Percentiles rank a stretch among this genome's conserved stretches.
Evolutionary conservation across 1,140 invertebrate genomes (phyloP).

Genomic region (Danaus plexippus): DNA sequence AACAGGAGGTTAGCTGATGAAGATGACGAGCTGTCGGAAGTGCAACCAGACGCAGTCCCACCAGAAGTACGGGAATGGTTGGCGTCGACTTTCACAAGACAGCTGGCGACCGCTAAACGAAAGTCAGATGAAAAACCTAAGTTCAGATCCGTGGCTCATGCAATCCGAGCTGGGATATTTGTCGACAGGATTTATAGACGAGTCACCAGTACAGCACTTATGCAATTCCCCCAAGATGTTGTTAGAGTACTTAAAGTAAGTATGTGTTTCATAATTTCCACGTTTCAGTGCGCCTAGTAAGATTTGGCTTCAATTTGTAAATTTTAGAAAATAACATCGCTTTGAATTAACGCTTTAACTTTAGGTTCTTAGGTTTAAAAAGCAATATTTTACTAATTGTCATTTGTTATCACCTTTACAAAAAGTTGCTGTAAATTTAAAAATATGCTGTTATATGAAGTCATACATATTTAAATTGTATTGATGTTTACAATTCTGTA

Average conservation of each 20-base stretch:
- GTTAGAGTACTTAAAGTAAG: slow-evolving; percentile 89
- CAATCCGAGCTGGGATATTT: slow-evolving; percentile 96
- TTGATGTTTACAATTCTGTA: no score
- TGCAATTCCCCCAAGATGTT: slow-evolving; percentile 93
- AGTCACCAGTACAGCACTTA: slow-evolving; percentile 86
- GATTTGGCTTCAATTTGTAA: no score
- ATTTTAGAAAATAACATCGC: no score
- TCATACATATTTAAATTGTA: no score
- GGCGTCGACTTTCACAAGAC: slow-evolving; percentile 96
- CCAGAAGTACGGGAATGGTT: slow-evolving; percentile 97
- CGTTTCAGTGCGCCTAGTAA: no score
- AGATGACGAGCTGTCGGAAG: slow-evolving; percentile 94
- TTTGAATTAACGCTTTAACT: no score
- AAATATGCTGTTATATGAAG: no score
- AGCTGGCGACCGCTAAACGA: slow-evolving; percentile 81
- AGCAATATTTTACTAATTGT: no score
- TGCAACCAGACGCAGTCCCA: slow-evolving; percentile 95
- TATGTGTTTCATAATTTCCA: neutral
- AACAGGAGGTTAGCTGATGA: slow-evolving; percentile 84
- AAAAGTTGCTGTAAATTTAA: no score
- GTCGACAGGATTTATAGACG: slow-evolving; percentile 96
- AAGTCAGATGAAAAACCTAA: slow-evolving; percentile 86
- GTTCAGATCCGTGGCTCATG: slow-evolving; percentile 97
- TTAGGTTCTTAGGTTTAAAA: no score
- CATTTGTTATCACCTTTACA: no score